Base-by-base conservation (phyloP, 1,140 invertebrate genomes). In the Apis laboriosa region DNA sequence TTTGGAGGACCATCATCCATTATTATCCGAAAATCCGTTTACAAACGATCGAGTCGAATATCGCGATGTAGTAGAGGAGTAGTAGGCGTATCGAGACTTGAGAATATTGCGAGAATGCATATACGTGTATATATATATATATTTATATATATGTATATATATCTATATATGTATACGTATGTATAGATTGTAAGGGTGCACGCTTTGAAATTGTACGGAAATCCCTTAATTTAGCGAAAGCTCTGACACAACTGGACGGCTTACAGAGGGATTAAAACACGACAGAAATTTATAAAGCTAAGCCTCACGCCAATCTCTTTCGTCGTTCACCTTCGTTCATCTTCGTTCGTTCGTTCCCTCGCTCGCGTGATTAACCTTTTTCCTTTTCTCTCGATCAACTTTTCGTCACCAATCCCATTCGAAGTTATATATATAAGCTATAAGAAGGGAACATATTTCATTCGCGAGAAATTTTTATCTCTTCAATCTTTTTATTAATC, bases 151-250 rank as follows among this genome's bases (percentile, higher is more conserved):
- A 43, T 9, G 17, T 15, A 24, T 80, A 28, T 34, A 34, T 34
- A 2, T 43, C 0, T 43, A 7, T 43, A 7, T 43, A 0, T 43
- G 5, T 43, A 43, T 43, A 43, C 1, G 15, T 15, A 24, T 80
- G 21, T 74, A 60, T 77, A 67, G 34, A 21, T 74, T n/a, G 34
- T 24, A 78, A 9, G 51, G 56, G 15, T n/a, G 17, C 43, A 49
- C 24, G 55, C 61, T 51, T 43, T 53, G 73, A 79, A 80, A 68
- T 55, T 53, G 21, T 9, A 60, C 49, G 56, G 74, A 82, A 82
- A 85, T 82, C 79, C 67, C n/a, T 87, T 85, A 88, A 87, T 87
- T 88, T 85, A 82, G 56, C 56, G 58, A 88, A 88, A 88, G 76
- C 67, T 61, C 58, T 56, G 51, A 66, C 76, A 84, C 78, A 76